Conservation (phyloP, 2,113 vertebrate species). For the Amphiprion percula region DNA sequence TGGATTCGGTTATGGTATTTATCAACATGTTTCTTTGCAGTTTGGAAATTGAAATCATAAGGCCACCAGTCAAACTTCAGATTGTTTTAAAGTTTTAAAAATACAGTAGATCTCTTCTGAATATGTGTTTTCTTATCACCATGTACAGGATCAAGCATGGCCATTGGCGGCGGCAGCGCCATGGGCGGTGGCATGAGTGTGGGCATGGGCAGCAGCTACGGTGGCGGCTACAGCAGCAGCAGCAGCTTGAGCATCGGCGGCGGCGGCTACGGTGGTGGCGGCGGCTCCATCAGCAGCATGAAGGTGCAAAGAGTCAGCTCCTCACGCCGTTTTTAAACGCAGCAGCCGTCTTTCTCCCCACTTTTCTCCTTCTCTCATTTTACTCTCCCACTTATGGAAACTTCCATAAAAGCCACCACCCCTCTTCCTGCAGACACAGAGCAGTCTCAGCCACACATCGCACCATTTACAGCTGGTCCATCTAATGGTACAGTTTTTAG, state of each 20-base stretch:
- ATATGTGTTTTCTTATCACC: slow-evolving; percentile 22
- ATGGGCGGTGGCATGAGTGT: background rate
- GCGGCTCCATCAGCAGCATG: background rate
- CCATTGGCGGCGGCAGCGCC: background rate
- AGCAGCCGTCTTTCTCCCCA: background rate
- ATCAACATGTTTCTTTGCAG: background rate
- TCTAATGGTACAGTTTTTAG: background rate
- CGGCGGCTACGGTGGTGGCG: background rate
- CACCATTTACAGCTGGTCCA: background rate
- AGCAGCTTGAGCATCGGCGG: background rate
- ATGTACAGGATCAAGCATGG: slow-evolving; percentile 1
- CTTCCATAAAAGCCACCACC: background rate
- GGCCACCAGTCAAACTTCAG: background rate
- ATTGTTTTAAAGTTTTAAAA: background rate
- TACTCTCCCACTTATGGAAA: slow-evolving; percentile 5
- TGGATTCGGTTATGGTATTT: slow-evolving; percentile 46
- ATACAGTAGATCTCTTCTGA: background rate
- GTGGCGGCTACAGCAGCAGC: background rate
- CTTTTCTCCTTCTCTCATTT: slow-evolving; percentile 23
- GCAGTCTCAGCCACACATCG: slow-evolving; percentile 7
- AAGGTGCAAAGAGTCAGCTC: background rate
- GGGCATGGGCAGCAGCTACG: background rate
- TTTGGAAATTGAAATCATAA: background rate
- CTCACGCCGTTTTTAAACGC: slow-evolving; percentile 18
- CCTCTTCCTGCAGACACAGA: slow-evolving; percentile 18